A percentile compares a stretch with the other conserved stretches of the same genome.
These are phyloP conservation scores for Lycaon pictus DNA, from an alignment of 2,113 vertebrate species.

Conservation along the genomic window DNA sequence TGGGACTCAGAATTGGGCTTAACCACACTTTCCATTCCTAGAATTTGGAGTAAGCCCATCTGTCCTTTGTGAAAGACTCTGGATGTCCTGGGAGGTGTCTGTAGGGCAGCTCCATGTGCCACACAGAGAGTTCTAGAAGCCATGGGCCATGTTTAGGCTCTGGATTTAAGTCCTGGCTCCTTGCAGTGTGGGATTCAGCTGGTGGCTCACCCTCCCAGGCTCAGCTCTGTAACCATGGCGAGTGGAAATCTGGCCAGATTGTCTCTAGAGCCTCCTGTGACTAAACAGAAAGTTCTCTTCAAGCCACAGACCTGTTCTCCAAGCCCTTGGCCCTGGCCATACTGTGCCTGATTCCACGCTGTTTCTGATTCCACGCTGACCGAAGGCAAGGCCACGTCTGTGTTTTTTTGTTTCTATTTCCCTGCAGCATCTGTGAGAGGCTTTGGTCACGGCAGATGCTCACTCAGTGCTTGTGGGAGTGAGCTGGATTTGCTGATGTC, in stretches of 20 bases:
- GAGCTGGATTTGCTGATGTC: neutral
- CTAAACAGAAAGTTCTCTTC: neutral
- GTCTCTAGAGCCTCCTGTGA: too few relatives aligned
- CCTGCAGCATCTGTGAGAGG: neutral
- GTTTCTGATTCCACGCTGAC: neutral
- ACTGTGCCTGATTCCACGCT: accelerated
- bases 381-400: neutral
- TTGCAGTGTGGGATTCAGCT: neutral
- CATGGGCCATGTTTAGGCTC: neutral
- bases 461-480: neutral
- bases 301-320: neutral
- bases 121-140: neutral
- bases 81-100: neutral
- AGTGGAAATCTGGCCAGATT: too few relatives aligned
- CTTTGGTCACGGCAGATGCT: neutral
- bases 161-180: neutral
- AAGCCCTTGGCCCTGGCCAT: neutral
- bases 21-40: neutral
- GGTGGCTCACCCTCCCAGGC: neutral
- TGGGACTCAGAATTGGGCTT: accelerated
- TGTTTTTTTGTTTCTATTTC: accelerated
- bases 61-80: neutral
- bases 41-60: neutral
- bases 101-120: neutral
- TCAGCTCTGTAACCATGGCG: accelerated